Evolutionary conservation across 2,797 vertebrate genomes (phyloP).

Genomic region (Mergus octosetaceus): DNA sequence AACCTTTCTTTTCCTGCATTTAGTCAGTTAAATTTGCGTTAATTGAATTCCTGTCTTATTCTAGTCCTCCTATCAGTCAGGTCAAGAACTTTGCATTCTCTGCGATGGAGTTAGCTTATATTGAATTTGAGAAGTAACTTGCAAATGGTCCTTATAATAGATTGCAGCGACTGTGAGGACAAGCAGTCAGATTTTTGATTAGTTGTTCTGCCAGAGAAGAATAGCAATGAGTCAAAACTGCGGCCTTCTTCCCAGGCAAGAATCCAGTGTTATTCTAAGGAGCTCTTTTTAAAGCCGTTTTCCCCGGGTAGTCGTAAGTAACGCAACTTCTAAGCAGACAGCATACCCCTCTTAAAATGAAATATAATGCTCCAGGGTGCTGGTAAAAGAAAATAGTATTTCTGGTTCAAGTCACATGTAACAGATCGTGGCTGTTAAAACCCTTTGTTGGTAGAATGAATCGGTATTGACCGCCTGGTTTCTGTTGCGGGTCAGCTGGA

Average conservation of each 20-base stretch:
- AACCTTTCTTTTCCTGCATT: not conserved
- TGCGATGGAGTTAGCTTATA: not conserved
- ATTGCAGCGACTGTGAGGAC: not conserved
- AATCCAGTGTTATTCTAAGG: slow-evolving; percentile 10
- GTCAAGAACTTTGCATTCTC: slow-evolving; percentile 24
- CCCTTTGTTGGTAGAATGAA: not conserved
- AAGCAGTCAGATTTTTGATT: slow-evolving; percentile 42
- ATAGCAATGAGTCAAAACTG: slow-evolving; percentile 7
- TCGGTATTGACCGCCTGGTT: slow-evolving; percentile 7
- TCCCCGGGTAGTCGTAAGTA: not conserved
- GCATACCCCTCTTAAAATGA: slow-evolving; percentile 28
- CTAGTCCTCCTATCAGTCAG: not conserved
- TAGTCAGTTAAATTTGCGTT: not conserved
- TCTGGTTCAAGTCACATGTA: slow-evolving; percentile 37
- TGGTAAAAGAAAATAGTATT: slow-evolving; percentile 40
- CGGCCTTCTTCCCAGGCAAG: not conserved
- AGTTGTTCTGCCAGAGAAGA: slow-evolving; percentile 18
- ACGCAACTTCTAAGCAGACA: slow-evolving; percentile 33
- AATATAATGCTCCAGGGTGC: slow-evolving; percentile 25
- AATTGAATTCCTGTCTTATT: slow-evolving; percentile 33
- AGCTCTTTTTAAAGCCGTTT: not conserved
- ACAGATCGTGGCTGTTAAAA: slow-evolving; percentile 16
- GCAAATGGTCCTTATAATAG: not conserved
- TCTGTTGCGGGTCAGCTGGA: not conserved
- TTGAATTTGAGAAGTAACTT: slow-evolving; percentile 22